Conservation (phyloP, 2,797 vertebrate genomes). For the Clarias platycephalus region DNA sequence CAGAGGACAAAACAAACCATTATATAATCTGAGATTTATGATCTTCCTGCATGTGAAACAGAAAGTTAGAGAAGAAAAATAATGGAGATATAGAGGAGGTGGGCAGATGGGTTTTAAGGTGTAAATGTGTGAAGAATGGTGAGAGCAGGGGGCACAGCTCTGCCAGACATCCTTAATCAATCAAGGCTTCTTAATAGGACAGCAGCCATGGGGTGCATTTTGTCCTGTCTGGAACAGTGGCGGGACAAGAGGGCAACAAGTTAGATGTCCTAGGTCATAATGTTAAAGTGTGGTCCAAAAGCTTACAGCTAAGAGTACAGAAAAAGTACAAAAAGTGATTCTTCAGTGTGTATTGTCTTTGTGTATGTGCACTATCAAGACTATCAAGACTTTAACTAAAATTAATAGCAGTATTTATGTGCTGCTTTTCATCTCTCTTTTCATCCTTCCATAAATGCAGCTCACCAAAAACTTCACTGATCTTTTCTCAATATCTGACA, state of each 20-base stretch:
- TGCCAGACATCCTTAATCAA: conserved; percentile 68
- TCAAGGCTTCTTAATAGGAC: conserved; percentile 70
- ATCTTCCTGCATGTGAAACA: conserved; percentile 51
- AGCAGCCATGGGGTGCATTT: conserved; percentile 54
- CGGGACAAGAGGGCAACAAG: not conserved
- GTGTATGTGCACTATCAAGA: not conserved
- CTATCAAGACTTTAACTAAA: too few species aligned
- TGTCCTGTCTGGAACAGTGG: conserved; percentile 6
- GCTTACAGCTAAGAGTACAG: not conserved
- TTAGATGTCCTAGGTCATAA: not conserved
- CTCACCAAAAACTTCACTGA: not conserved
- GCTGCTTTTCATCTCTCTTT: not conserved
- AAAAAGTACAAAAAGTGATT: not conserved
- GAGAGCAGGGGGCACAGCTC: conserved; percentile 52
- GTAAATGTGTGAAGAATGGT: conserved; percentile 72
- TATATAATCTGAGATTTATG: conserved; percentile 58
- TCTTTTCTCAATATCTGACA: not conserved
- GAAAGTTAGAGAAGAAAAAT: conserved; percentile 19
- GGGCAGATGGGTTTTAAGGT: conserved; percentile 74
- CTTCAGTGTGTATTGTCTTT: not conserved
- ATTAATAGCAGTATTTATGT: not conserved
- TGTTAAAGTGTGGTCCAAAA: not conserved
- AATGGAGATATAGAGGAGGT: conserved; percentile 51
- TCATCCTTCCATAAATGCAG: not conserved
- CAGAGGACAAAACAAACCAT: not conserved